Base-by-base conservation (phyloP, 2,797 vertebrate genomes). In the Myripristis jacobus region DNA sequence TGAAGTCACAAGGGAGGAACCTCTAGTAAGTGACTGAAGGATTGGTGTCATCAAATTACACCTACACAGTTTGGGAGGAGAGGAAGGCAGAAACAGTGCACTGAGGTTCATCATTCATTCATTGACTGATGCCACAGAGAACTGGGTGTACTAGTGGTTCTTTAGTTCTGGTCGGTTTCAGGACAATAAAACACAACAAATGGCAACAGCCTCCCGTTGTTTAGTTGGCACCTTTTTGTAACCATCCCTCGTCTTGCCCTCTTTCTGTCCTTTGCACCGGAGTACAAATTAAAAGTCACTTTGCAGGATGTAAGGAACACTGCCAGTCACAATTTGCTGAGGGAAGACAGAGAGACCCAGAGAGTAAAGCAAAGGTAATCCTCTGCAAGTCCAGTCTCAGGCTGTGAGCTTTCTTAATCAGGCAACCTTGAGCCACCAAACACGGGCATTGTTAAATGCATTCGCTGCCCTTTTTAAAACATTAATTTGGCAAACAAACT, bases 1-100 rank as follows among this genome's bases (percentile, higher is more conserved):
- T 25, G 11, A 66, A 73, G 48, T 63, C 84, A 75, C 80, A 16
- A 31, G 82, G 81, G 87, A 87, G 66, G 53, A 79, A 75, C 63
- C 70, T 74, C 81, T 77, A 64, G 75, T 57, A 70, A 73, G 82
- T 87, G 90, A 91, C 81, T 90, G 89, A 91, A 84, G 77, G 90
- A 90, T 90, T 89, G 83, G 87, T 91, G 91, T 57, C 84, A 74
- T 62, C 21, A 9, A 54, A 21, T 77, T 73, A 77, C 71, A 82
- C 31, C 73, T 65, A 78, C 77, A 46, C 77, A 70, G 55, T 83
- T 81, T 60, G 83, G 80, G 70, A 85, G 80, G 71, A 83, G 82
- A 82, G 73, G 80, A 6, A 43, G 34, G 21, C 34, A 41, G 56
- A 59, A 43, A 47, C 3, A 38, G 66, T 16, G 44, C 25, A 18